These are phyloP conservation scores for Tenthredo notha DNA, from an alignment of 2,888 invertebrate species.

Conservation along the genomic window DNA sequence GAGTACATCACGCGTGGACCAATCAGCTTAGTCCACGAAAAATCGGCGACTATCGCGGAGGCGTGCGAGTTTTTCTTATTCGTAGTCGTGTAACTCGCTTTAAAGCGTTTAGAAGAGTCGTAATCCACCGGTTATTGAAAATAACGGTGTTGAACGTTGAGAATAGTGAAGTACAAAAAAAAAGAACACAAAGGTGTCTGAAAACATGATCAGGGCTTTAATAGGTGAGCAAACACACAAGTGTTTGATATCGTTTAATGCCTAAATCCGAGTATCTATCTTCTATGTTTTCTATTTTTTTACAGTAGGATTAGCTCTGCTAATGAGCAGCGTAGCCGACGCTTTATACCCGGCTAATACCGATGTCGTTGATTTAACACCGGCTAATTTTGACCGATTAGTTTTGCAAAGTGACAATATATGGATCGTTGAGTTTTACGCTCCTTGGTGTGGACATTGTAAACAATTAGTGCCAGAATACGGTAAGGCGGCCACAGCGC, in stretches of 20 bases:
- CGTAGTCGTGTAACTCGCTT: background rate
- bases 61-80: slow-evolving; percentile 27
- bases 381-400: slow-evolving; percentile 91
- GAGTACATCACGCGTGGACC: slow-evolving; percentile 65
- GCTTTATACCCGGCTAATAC: slow-evolving; percentile 86
- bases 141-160: background rate
- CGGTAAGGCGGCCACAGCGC: slow-evolving; percentile 93
- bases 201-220: background rate
- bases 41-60: slow-evolving; percentile 56
- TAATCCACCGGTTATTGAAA: background rate
- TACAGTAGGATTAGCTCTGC: slow-evolving; percentile 64
- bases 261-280: background rate
- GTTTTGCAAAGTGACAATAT: slow-evolving; percentile 92
- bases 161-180: too few relatives aligned
- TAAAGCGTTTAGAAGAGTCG: background rate
- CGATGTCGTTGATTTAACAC: slow-evolving; percentile 92
- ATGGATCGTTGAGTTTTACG: slow-evolving; percentile 98
- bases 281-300: background rate
- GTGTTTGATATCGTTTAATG: background rate
- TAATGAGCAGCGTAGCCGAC: slow-evolving; percentile 72
- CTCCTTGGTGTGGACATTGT: slow-evolving; percentile 98
- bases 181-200: background rate
- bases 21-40: slow-evolving; percentile 75
- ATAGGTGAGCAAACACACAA: slow-evolving; percentile 15
- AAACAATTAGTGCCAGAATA: slow-evolving; percentile 95